Evolutionary conservation across 2,888 invertebrate genomes (phyloP).

Genomic region (Trachelus tabidus): DNA sequence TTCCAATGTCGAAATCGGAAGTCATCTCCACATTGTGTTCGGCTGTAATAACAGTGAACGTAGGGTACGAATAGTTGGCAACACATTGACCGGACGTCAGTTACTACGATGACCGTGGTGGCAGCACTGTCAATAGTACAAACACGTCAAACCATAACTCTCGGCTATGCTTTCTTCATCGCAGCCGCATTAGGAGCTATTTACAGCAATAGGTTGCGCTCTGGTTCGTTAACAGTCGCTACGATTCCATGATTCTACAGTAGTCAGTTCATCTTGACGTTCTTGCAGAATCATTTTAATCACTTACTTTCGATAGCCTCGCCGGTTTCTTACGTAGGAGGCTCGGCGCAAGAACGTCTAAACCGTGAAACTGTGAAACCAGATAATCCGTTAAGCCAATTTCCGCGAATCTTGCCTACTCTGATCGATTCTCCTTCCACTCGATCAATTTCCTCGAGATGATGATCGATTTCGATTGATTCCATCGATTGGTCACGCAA

Average conservation of each 20-base stretch:
- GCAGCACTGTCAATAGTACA: neutral
- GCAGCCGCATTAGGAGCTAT: conserved; percentile 51
- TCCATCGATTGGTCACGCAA: neutral
- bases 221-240: conserved; percentile 50
- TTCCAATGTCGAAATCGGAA: conserved; percentile 30
- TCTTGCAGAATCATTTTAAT: conserved; percentile 2
- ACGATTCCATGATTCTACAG: conserved; percentile 6
- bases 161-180: conserved; percentile 58
- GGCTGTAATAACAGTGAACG: conserved; percentile 30
- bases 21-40: conserved; percentile 26
- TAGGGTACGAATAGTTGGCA: conserved; percentile 35
- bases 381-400: neutral
- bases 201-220: conserved; percentile 57
- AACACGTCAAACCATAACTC: conserved; percentile 5
- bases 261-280: neutral
- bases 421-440: conserved; percentile 1
- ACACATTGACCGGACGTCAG: conserved; percentile 22
- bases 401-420: neutral
- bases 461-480: neutral
- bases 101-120: neutral
- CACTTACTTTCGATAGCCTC: neutral
- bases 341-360: neutral
- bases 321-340: neutral
- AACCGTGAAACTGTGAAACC: neutral
- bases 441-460: conserved; percentile 3